Evolutionary conservation across 2,888 invertebrate species (phyloP), one percentile per base, ranked within the genome.

Genomic region (Geophilus truncorum): DNA sequence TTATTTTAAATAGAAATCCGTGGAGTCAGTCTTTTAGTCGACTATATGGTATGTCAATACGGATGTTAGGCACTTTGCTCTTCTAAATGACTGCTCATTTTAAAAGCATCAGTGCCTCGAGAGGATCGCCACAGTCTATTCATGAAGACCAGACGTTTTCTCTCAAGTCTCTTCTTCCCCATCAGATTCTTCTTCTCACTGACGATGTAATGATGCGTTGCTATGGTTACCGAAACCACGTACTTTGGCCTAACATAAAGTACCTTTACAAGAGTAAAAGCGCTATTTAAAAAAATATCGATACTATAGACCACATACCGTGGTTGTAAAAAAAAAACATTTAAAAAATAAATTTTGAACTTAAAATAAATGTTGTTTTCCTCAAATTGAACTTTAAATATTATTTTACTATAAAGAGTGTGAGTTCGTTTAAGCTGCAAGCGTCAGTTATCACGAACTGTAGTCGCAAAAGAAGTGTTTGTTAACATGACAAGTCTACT

Each of bases 171-270:
- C 62, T 25, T 62, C 9, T 62, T 4, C 62, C 28, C 62, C 62
- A 23, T 23, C 23, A 62, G 62, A 62, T 25, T 62, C 62, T 25
- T 62, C 62, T 2, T 25, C 28, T 25, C 62, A 62, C 23, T 62
- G 62, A 62, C 23, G 62, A 62, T 62, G 62, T 62, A 62, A 62
- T 62, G 62, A 62, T 62, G 62, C 62, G 62, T 62, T 62, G 62
- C 62, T 62, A 62, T 62, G 25, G 62, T 62, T 25, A 25, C 62
- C 9, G 15, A 23, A 62, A 25, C 62, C 62, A 25, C 62, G 25
- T 25, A 62, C 62, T 62, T 45, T 62, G 62, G 62, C 28, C 25
- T 62, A 62, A 62, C 25, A 25, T 62, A 25, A 23, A 62, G 25
- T 25, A 62, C 9, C 25, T 62, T 10, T 9, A 25, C 15, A 32